A percentile compares a stretch with the other conserved stretches of the same genome.
These are phyloP conservation scores for Onthophagus sagittarius DNA, from an alignment of 2,888 invertebrate species.

Conservation along the genomic window DNA sequence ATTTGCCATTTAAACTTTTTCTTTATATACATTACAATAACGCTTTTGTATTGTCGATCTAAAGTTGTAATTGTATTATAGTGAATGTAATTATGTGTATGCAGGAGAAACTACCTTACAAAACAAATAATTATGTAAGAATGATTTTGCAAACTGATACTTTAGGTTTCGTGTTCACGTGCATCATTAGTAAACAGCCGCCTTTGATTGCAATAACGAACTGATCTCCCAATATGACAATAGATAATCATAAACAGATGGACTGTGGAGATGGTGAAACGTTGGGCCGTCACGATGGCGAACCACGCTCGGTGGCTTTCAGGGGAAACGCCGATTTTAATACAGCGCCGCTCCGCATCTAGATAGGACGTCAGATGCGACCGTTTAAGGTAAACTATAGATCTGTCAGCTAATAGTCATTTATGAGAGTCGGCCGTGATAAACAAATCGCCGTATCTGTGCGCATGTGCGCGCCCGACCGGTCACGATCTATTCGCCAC, in stretches of 20 bases:
- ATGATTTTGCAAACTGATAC: not conserved
- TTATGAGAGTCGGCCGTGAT: slow-evolving; percentile 45
- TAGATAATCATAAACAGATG: not conserved
- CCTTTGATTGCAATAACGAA: not conserved
- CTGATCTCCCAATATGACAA: not conserved
- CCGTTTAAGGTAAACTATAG: slow-evolving; percentile 42
- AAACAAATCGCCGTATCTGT: slow-evolving; percentile 47
- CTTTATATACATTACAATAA: not conserved
- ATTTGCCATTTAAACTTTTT: not conserved
- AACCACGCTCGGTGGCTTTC: slow-evolving; percentile 15
- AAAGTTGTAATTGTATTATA: not conserved
- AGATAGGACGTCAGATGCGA: slow-evolving; percentile 25
- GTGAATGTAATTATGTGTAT: not conserved
- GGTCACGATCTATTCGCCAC: slow-evolving; percentile 43
- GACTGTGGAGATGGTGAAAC: not conserved
- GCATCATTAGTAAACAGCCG: not conserved
- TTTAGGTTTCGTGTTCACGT: not conserved
- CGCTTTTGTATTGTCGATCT: not conserved
- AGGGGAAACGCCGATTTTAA: slow-evolving; percentile 25
- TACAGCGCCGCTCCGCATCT: slow-evolving; percentile 18
- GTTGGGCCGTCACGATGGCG: not conserved
- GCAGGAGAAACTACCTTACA: not conserved
- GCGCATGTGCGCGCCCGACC: slow-evolving; percentile 43
- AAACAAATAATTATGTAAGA: not conserved
- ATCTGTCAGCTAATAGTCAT: slow-evolving; percentile 48